Evolutionary conservation across 2,888 invertebrate species (phyloP).

Genomic region (Cyaniris semiargus): DNA sequence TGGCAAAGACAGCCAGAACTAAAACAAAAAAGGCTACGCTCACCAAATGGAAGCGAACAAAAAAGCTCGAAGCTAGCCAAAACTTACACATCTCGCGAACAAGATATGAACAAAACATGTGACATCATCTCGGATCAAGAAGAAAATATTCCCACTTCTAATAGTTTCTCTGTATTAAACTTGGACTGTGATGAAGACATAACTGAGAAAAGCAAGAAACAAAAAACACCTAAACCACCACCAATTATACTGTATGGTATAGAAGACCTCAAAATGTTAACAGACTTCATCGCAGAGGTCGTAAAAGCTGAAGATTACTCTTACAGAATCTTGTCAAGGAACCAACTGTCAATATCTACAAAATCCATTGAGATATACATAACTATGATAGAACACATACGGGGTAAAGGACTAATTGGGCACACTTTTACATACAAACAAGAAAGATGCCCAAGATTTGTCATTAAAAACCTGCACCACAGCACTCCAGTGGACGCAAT

Average conservation of each 20-base stretch:
- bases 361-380: background rate
- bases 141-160: background rate
- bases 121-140: background rate
- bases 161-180: background rate
- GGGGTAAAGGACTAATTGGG: background rate
- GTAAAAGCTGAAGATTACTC: background rate
- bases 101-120: background rate
- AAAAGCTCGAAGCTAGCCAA: background rate
- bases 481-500: too few species aligned
- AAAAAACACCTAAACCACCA: background rate
- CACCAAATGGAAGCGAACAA: background rate
- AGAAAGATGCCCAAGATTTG: background rate
- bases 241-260: background rate
- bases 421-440: constrained; percentile 4
- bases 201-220: background rate
- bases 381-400: background rate
- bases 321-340: background rate
- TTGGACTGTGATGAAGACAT: background rate
- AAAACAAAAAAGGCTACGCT: background rate
- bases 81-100: background rate
- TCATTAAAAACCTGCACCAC: constrained; percentile 16
- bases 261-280: background rate
- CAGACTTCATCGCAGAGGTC: background rate
- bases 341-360: background rate
- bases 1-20: background rate